Conservation (phyloP, 2,797 vertebrate genomes). For the Merluccius polli region DNA sequence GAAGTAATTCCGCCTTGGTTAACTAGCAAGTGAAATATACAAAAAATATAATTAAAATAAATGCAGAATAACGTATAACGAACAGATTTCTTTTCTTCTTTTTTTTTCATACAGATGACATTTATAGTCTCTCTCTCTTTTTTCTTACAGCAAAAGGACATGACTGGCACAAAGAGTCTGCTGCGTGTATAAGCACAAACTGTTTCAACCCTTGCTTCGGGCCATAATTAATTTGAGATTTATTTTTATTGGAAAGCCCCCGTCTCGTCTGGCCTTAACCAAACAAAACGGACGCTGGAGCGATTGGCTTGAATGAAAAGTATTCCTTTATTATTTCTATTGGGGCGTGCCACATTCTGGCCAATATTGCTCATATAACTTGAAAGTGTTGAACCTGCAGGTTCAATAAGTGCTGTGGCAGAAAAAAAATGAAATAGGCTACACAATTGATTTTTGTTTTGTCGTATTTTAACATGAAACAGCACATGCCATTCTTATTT, state of each 20-base stretch:
- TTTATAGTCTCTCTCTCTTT: constrained; percentile 47
- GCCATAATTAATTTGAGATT: constrained; percentile 99
- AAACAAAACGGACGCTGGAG: constrained; percentile 91
- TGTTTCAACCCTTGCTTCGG: constrained; percentile 92
- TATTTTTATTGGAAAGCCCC: constrained; percentile 98
- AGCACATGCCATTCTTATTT: not conserved
- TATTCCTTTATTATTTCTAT: constrained; percentile 85
- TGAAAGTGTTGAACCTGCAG: constrained; percentile 1
- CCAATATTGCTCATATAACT: constrained; percentile 39
- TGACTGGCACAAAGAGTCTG: constrained; percentile 76
- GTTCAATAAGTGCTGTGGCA: not conserved
- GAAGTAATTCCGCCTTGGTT: not conserved
- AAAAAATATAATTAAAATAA: not conserved
- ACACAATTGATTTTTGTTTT: not conserved
- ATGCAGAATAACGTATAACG: not conserved
- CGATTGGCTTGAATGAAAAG: constrained; percentile 88
- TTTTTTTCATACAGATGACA: not conserved
- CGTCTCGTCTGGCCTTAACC: constrained; percentile 96
- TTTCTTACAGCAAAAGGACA: constrained; percentile 61
- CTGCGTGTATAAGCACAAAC: constrained; percentile 80
- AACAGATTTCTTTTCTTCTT: not conserved
- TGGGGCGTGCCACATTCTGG: constrained; percentile 84
- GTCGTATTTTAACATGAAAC: not conserved
- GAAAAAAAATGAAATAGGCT: not conserved
- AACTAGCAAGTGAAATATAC: not conserved